Evolutionary conservation across 2,797 vertebrate species (phyloP).

Genomic region (Poeciliopsis gracilis): DNA sequence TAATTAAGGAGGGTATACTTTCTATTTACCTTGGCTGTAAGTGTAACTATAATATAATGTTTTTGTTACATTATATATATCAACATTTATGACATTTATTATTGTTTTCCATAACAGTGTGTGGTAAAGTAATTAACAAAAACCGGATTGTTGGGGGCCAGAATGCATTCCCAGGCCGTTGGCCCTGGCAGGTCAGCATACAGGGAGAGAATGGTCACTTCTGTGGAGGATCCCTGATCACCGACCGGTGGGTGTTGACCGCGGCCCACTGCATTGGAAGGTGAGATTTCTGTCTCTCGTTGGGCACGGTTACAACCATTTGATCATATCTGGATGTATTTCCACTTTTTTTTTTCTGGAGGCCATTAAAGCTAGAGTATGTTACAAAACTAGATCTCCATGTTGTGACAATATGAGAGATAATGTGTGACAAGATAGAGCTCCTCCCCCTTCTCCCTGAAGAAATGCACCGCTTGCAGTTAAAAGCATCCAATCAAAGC

Average conservation of each 20-base stretch:
- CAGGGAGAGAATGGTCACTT: accelerated
- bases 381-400: not conserved
- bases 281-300: constrained; percentile 22
- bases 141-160: constrained; percentile 32
- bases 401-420: not conserved
- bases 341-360: not conserved
- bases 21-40: not conserved
- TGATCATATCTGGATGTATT: not conserved
- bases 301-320: not conserved
- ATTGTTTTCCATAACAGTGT: constrained; percentile 12
- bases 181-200: constrained; percentile 56
- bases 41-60: not conserved
- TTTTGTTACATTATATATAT: not conserved
- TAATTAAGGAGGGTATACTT: not conserved
- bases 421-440: not conserved
- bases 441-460: not conserved
- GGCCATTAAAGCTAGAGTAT: not conserved
- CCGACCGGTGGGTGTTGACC: constrained; percentile 45
- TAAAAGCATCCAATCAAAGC: not conserved
- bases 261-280: constrained; percentile 7
- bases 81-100: not conserved
- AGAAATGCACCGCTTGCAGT: not conserved
- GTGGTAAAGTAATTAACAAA: accelerated
- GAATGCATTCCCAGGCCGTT: accelerated
- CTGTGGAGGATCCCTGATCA: constrained; percentile 57